Evolutionary conservation across 2,113 vertebrate species (phyloP).

Genomic region (Aphyosemion australe): DNA sequence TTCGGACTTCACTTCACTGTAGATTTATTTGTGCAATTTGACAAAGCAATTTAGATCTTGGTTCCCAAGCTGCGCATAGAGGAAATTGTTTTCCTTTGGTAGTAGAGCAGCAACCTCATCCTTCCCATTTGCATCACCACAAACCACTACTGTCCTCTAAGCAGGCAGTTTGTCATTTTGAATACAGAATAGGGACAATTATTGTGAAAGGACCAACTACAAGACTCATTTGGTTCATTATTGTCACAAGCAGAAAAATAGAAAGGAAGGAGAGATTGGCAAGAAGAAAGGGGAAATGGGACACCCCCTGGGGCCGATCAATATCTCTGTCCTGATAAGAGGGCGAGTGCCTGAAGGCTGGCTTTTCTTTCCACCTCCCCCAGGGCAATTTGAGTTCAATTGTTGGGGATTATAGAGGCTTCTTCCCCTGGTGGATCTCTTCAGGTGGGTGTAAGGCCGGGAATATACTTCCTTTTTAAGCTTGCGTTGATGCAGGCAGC

Average conservation of each 20-base stretch:
- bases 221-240: slow-evolving; percentile 23
- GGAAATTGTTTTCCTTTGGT: slow-evolving; percentile 19
- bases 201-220: slow-evolving; percentile 15
- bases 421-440: slow-evolving; percentile 52
- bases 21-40: slow-evolving; percentile 62
- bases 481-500: too few species aligned
- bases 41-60: slow-evolving; percentile 30
- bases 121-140: slow-evolving; percentile 53
- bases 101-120: slow-evolving; percentile 33
- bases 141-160: slow-evolving; percentile 11
- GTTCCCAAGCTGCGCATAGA: slow-evolving; percentile 1
- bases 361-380: slow-evolving; percentile 58
- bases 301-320: slow-evolving; percentile 55
- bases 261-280: slow-evolving; percentile 32
- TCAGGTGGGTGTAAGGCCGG: slow-evolving; percentile 52
- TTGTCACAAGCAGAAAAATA: slow-evolving; percentile 21
- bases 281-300: slow-evolving; percentile 52
- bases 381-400: slow-evolving; percentile 52
- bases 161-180: slow-evolving; percentile 26
- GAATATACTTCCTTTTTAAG: too few species aligned
- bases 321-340: slow-evolving; percentile 62
- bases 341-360: slow-evolving; percentile 56
- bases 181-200: slow-evolving; percentile 7
- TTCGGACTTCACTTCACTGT: not conserved
- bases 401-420: slow-evolving; percentile 53